Evolutionary conservation across 2,113 vertebrate genomes (phyloP).

Genomic region (Anhinga anhinga): DNA sequence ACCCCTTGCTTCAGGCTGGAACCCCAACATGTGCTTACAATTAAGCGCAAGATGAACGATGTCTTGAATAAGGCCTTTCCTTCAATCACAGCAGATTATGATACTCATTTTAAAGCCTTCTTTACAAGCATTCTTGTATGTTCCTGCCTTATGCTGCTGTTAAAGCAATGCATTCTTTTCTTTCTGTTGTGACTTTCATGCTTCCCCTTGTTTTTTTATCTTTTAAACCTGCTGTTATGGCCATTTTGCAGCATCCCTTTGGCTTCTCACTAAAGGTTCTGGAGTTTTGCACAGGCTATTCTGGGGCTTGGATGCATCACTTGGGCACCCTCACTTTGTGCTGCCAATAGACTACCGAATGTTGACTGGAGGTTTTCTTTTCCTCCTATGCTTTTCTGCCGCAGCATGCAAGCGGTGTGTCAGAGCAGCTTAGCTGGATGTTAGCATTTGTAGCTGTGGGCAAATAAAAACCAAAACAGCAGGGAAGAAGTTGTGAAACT

Average conservation of each 20-base stretch:
- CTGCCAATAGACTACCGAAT: neutral
- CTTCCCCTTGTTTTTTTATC: neutral
- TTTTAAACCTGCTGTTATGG: neutral
- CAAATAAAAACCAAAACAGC: neutral
- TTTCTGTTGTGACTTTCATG: neutral
- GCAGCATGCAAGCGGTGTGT: neutral
- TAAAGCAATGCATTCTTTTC: neutral
- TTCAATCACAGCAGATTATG: neutral
- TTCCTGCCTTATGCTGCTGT: neutral
- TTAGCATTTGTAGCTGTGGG: neutral
- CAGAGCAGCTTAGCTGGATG: neutral
- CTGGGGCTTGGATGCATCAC: neutral
- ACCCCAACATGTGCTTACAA: neutral
- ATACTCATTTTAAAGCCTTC: neutral
- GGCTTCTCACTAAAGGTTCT: neutral
- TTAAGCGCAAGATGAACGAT: neutral
- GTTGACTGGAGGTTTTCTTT: neutral
- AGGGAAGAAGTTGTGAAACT: neutral
- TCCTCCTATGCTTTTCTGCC: neutral
- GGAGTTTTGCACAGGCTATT: neutral
- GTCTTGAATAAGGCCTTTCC: neutral
- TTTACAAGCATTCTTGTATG: neutral
- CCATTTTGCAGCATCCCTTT: neutral
- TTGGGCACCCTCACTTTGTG: neutral
- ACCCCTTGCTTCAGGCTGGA: neutral